Base-by-base conservation (phyloP, 2,113 vertebrate genomes). In the Willisornis vidua region DNA sequence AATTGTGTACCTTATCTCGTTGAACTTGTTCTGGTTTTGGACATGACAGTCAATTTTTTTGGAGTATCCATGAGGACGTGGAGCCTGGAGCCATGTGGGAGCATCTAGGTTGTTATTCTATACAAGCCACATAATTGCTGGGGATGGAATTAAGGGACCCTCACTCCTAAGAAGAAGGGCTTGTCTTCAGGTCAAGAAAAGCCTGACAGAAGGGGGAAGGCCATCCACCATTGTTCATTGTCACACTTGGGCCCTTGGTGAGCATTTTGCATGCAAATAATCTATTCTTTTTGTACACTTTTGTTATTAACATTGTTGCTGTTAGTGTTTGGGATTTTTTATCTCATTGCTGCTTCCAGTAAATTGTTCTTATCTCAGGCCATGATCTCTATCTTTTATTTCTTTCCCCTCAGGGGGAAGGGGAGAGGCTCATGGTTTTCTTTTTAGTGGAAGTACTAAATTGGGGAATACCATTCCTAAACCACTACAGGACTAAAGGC, bases 21-120 rank as follows among this genome's bases (percentile, higher is more conserved):
- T 77, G 54, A 65, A 37, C 26, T 92, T 35, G 19, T 25, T 19
- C 29, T 48, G 29, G 6, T 76, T 66, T 83, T 0, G 0, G 16
- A 25, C n/a, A 70, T 20, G 39, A 35, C 3, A 48, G 41, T 52
- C n/a, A 48, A 12, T 25, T 46, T 54, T 51, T 81, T 59, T 54
- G 22, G 7, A 17, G 54, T 12, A 17, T 11, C 9, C 41, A 10
- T 70, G n/a, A 75, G n/a, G 9, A 4, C 6, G 8, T 0, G 1
- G 17, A 61, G 19, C 19, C 46, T 68, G 24, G 24, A 48, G 20
- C 14, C 14, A 4, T 26, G 6, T 23, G 14, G 46, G 41, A 41
- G 4, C 5, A 13, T 35, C n/a, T 14, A 26, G 20, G 7, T 41
- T 25, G 28, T n/a, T 54, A 9, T n/a, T 48, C 54, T 15, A 15